Evolutionary conservation across 2,888 invertebrate species (phyloP), one percentile per base, ranked within the genome.

Genomic region (Belgica antarctica): DNA sequence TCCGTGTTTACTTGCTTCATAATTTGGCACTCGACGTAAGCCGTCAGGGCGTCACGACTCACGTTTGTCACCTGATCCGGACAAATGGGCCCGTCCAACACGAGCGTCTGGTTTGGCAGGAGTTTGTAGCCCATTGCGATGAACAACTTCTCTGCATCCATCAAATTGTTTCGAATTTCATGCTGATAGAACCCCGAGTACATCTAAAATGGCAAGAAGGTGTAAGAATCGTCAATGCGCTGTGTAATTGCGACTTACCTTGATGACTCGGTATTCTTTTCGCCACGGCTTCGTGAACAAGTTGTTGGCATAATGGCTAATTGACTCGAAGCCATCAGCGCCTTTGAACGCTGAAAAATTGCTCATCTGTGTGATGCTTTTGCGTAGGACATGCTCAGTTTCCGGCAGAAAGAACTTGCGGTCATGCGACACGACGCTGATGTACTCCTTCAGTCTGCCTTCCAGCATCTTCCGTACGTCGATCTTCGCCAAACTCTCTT

Each of bases 101-200:
- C 81, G 72, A 87, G 78, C 73, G 80, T 78, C 76, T 82, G 75
- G 76, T 80, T 74, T 72, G 84, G 76, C 61, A 87, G 78, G 47
- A 85, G 81, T 71, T 85, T 86, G 77, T 94, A 94, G 0, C 94
- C 94, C 90, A 94, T 90, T 71, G 88, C 86, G 74, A 87, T 85
- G 71, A 94, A 86, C 76, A 94, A 83, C 62, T 84, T 81, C 76
- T 92, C 90, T 1, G 90, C 89, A 66, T 89, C 89, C 24, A 87
- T 83, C 75, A 94, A 82, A 78, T 92, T 89, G 1, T 89, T 86
- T 75, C 90, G 89, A 47, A 94, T 87, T 77, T 93, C 89, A 77
- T 94, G 93, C 76, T 92, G 91, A 81, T 87, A 94, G 79, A 89
- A 94, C 7, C 94, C 94, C 73, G 89, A 89, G 80, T 92, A 94